Evolutionary conservation across 2,888 invertebrate genomes (phyloP).

Genomic region (Epinotia demarniana): DNA sequence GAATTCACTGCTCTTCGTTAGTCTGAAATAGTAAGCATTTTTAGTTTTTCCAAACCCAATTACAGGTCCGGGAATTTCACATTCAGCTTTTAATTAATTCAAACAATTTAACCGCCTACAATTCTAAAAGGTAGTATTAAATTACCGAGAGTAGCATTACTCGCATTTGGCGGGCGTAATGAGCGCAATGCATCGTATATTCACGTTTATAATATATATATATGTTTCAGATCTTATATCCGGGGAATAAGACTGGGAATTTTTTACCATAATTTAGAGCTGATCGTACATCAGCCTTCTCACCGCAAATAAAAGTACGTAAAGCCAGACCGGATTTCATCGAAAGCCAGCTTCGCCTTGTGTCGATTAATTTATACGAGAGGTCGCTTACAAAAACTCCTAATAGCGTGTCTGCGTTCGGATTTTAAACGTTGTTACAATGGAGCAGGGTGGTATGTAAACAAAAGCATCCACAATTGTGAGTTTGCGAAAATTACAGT

Average conservation of each 20-base stretch:
- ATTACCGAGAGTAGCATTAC: conserved; percentile 4
- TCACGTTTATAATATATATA: not conserved
- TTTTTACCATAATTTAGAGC: not conserved
- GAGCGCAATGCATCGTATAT: conserved; percentile 51
- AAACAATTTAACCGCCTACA: conserved; percentile 15
- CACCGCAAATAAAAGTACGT: conserved; percentile 45
- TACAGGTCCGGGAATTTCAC: not conserved
- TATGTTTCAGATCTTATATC: not conserved
- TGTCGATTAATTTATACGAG: conserved; percentile 63
- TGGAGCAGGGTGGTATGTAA: not conserved
- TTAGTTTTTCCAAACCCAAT: conserved; percentile 1
- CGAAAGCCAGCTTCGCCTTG: conserved; percentile 64
- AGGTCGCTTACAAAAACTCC: conserved; percentile 2
- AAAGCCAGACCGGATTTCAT: conserved; percentile 63
- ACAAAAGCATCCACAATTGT: not conserved
- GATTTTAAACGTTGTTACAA: conserved; percentile 11
- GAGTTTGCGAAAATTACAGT: conserved; percentile 43
- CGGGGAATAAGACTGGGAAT: not conserved
- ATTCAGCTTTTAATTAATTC: not conserved
- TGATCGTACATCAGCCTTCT: conserved; percentile 51
- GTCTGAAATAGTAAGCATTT: conserved; percentile 1
- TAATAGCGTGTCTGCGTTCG: not conserved
- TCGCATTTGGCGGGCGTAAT: conserved; percentile 51
- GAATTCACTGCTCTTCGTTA: not conserved
- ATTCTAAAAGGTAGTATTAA: conserved; percentile 6